These are phyloP conservation scores for Eilema depressum DNA, from an alignment of 2,888 invertebrate species.

Conservation along the genomic window DNA sequence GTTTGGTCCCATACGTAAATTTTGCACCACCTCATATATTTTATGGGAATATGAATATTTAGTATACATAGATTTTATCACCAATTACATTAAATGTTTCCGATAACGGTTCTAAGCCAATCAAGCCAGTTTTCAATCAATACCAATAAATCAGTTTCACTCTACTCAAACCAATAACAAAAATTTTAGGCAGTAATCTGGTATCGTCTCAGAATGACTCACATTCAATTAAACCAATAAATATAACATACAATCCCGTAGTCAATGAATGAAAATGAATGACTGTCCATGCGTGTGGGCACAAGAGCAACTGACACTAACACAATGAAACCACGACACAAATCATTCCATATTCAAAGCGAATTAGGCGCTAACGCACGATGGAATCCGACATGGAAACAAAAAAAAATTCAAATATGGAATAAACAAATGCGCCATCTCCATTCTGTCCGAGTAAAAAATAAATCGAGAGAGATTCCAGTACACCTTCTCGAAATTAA, in stretches of 20 bases:
- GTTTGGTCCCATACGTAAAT: neutral
- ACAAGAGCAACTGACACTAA: conserved; percentile 56
- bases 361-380: conserved; percentile 63
- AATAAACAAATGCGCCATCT: conserved; percentile 37
- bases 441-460: conserved; percentile 31
- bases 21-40: neutral
- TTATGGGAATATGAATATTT: neutral
- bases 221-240: conserved; percentile 55
- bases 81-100: conserved; percentile 6
- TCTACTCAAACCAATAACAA: conserved; percentile 1
- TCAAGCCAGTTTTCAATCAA: no score
- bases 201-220: conserved; percentile 33
- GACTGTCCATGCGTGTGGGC: conserved; percentile 52
- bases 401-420: conserved; percentile 26
- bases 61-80: neutral
- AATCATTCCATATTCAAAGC: conserved; percentile 68
- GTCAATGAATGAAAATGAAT: conserved; percentile 63
- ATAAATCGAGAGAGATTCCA: conserved; percentile 42
- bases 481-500: conserved; percentile 65
- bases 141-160: conserved; percentile 13
- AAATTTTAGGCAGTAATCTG: conserved; percentile 18
- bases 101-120: neutral
- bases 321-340: conserved; percentile 61
- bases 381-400: conserved; percentile 42
- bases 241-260: conserved; percentile 54